Percentiles rank a stretch among this genome's conserved stretches.
These are phyloP conservation scores for Thalassaphorura encarpata DNA, from an alignment of 1,140 invertebrate species.

Conservation along the genomic window DNA sequence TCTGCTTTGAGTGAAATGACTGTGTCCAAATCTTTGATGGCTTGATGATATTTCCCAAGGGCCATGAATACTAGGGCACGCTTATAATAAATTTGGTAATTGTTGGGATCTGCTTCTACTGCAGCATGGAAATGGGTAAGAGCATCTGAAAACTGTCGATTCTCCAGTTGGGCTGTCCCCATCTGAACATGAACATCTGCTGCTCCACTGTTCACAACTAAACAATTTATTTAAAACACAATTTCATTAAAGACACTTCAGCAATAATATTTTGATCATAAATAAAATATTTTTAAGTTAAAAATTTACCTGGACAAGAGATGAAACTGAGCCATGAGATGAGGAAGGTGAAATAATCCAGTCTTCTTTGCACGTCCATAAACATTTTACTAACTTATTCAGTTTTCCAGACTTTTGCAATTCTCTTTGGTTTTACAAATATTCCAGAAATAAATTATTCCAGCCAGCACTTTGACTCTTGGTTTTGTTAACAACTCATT, in stretches of 20 bases:
- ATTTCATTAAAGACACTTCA: neutral
- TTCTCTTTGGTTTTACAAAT: too few species aligned
- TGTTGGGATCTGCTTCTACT: constrained; percentile 89
- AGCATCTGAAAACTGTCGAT: constrained; percentile 90
- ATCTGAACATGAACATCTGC: constrained; percentile 86
- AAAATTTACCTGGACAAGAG: constrained; percentile 24
- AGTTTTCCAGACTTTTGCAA: too few species aligned
- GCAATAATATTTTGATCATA: neutral
- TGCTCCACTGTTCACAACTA: constrained; percentile 29
- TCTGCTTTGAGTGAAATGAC: constrained; percentile 90
- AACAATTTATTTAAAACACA: neutral
- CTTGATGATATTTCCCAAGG: constrained; percentile 89
- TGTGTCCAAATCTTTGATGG: constrained; percentile 81
- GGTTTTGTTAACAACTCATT: too few species aligned
- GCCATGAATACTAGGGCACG: constrained; percentile 94
- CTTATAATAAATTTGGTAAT: constrained; percentile 91
- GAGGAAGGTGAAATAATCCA: constrained; percentile 21
- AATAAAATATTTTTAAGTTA: neutral
- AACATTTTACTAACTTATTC: too few species aligned
- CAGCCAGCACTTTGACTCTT: too few species aligned
- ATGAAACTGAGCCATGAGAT: constrained; percentile 27
- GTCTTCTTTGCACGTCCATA: constrained; percentile 4
- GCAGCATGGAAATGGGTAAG: constrained; percentile 96
- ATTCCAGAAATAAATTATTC: too few species aligned
- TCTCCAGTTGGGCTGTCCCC: constrained; percentile 78